phyloP scores from a whole-genome alignment of 2,888 invertebrate genomes.

The Cephus rjabovi region DNA sequence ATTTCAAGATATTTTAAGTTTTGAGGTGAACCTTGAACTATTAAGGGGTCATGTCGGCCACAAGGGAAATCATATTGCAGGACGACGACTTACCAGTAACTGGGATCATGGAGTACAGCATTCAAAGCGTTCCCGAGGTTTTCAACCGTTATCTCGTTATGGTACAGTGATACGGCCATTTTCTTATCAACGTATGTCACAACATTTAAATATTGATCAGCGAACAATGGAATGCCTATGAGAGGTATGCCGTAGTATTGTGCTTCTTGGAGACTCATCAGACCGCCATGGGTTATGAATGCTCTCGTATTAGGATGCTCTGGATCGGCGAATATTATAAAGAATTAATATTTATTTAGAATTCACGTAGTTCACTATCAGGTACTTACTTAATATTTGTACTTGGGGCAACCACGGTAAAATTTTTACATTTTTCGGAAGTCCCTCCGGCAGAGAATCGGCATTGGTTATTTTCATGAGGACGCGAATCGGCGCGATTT shows the following conservation, averaged over 20 bases:
- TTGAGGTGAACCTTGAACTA: background rate
- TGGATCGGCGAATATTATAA: constrained; percentile 19
- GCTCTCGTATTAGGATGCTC: constrained; percentile 55
- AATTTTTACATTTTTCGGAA: constrained; percentile 49
- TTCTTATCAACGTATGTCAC: constrained; percentile 41
- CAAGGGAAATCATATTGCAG: background rate
- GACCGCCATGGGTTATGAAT: constrained; percentile 60
- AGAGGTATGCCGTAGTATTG: constrained; percentile 56
- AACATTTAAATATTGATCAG: constrained; percentile 55
- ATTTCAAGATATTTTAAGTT: too few relatives aligned
- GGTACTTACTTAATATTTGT: constrained; percentile 50
- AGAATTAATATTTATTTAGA: background rate
- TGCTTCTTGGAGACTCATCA: constrained; percentile 58
- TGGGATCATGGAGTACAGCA: constrained; percentile 44
- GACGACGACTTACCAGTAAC: constrained; percentile 42
- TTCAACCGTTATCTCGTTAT: constrained; percentile 39
- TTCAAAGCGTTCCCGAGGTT: constrained; percentile 46
- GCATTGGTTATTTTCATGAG: constrained; percentile 51
- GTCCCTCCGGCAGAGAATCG: constrained; percentile 39
- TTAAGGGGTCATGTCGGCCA: background rate
- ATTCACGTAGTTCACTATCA: background rate
- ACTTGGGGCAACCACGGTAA: constrained; percentile 53
- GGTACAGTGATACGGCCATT: constrained; percentile 44
- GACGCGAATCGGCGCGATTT: constrained; percentile 51
- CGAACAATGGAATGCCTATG: constrained; percentile 57